Evolutionary conservation across 2,888 invertebrate species (phyloP), one percentile per base, ranked within the genome.

Genomic region (Sphinx pinastri): DNA sequence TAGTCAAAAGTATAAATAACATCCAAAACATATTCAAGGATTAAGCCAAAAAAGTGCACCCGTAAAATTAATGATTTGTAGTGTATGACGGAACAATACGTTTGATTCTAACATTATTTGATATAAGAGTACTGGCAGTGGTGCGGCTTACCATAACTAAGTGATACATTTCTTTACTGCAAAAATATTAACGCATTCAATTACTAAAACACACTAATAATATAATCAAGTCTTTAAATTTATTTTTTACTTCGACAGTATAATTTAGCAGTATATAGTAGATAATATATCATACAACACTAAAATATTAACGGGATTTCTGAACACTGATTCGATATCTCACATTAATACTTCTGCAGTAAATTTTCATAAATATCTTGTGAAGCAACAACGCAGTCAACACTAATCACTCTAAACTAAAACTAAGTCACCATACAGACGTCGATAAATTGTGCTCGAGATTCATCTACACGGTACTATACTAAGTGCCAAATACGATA

Each of bases 101-200:
- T 60, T 60, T 47, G 19, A 63, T 19, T 49, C 63, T 67, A 67
- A 51, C 16, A 67, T 19, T 47, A 49, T 63, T 49, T 52, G 52
- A 69, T 68, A 60, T 78, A 82, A 79, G 79, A 85, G 80, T 84
- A 86, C 82, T 88, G 91, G 91, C 90, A 91, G 90, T 91, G 90
- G 76, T 81, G 75, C 78, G 77, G 86, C 86, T 84, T 55, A 12
- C 38, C 70, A 12, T 66, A 71, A 49, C 31, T 63, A 57, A 13
- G 45, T 25, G 19, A 60, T 68, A 59, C 51, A 68, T 19, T 4
- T 12, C 19, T 13, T 19, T 19, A 63, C 63, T 63, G 49, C 49
- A 63, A 63, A 63, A 63, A 14, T 63, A 63, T 63, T 63, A 25
- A 25, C 19, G 8, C 13, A 57, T 57, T 25, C 25, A 19, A 57